Evolutionary conservation across 2,888 invertebrate species (phyloP).

Genomic region (Anthoptus insignis): DNA sequence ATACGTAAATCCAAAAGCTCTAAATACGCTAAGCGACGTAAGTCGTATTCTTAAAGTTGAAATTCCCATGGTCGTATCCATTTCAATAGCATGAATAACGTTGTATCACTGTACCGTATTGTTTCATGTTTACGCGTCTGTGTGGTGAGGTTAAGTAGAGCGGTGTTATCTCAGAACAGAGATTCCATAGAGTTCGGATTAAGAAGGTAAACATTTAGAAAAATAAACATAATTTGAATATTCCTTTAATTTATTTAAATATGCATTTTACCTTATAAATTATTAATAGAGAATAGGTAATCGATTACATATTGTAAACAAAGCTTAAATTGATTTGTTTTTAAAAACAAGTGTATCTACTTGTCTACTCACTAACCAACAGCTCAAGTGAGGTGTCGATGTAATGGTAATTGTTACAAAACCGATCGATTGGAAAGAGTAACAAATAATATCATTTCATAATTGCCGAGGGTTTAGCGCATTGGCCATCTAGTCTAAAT

Average conservation of each 20-base stretch:
- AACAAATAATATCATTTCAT: slow-evolving; percentile 68
- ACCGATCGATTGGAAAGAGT: slow-evolving; percentile 19
- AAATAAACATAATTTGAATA: slow-evolving; percentile 37
- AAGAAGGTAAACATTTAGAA: slow-evolving; percentile 58
- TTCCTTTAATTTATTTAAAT: slow-evolving; percentile 2
- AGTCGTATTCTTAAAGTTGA: slow-evolving; percentile 45
- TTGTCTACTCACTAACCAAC: background rate
- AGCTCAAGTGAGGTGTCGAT: background rate
- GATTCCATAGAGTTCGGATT: slow-evolving; percentile 79
- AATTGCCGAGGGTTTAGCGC: slow-evolving; percentile 76
- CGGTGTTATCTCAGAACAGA: slow-evolving; percentile 85
- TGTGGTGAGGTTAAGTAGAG: slow-evolving; percentile 87
- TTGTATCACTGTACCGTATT: slow-evolving; percentile 84
- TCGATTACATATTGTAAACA: background rate
- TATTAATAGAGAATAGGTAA: background rate
- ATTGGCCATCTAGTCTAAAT: slow-evolving; percentile 82
- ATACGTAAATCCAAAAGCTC: slow-evolving; percentile 33
- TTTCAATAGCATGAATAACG: slow-evolving; percentile 62
- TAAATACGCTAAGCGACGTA: slow-evolving; percentile 28
- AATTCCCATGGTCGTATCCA: slow-evolving; percentile 53
- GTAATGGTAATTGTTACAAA: slow-evolving; percentile 29
- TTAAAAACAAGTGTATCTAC: background rate
- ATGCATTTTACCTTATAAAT: background rate
- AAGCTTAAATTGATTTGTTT: background rate
- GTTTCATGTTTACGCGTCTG: slow-evolving; percentile 85